Evolutionary conservation across 2,797 vertebrate genomes (phyloP).

Genomic region (Malurus leucopterus): DNA sequence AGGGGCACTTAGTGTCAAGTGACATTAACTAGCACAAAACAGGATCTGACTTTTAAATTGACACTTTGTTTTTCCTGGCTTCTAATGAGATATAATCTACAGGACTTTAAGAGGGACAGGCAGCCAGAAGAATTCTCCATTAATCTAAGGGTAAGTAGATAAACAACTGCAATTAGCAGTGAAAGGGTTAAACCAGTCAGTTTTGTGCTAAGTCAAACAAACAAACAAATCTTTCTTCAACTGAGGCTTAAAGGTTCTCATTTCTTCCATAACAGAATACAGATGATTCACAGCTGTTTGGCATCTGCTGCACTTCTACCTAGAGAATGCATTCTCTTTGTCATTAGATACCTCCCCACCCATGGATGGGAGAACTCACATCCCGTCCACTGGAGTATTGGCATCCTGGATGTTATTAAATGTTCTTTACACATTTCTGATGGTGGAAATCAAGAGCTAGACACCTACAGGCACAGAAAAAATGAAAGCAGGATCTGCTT

Average conservation of each 20-base stretch:
- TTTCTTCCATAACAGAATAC: neutral
- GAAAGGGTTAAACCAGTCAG: neutral
- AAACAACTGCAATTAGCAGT: neutral
- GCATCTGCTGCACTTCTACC: slow-evolving; percentile 22
- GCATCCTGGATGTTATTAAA: neutral
- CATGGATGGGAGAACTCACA: neutral
- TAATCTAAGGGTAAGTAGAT: neutral
- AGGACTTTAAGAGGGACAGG: neutral
- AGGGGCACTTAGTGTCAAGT: neutral
- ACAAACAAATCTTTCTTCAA: neutral
- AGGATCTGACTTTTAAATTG: neutral
- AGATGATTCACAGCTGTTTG: slow-evolving; percentile 53
- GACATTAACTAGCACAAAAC: neutral
- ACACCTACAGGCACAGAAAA: neutral
- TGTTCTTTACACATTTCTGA: neutral
- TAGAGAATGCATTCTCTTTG: neutral
- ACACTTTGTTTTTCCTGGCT: neutral
- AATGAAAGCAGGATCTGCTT: neutral
- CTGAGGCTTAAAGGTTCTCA: neutral
- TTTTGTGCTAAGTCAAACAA: neutral
- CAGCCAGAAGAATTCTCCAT: neutral
- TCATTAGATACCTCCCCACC: neutral
- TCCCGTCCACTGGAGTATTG: neutral
- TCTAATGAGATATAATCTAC: neutral
- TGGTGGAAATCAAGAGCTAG: neutral